Base-by-base conservation (phyloP, 2,113 vertebrate genomes). In the Lasiurus borealis region DNA sequence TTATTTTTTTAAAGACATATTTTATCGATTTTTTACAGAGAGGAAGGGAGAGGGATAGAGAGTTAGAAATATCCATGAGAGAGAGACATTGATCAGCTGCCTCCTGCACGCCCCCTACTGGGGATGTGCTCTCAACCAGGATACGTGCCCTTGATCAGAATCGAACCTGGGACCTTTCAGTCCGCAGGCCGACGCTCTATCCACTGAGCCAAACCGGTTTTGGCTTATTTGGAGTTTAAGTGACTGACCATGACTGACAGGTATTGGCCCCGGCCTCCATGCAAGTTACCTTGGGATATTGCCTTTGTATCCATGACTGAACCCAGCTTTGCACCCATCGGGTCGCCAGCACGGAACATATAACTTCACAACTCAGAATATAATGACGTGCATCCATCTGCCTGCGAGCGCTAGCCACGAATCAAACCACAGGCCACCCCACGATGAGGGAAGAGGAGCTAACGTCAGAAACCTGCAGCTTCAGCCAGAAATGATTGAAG, bases 391-490 rank as follows among this genome's bases (percentile, higher is more conserved):
- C 34, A 3, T 50, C 15, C 27, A 3, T 50, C 15, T 21, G 23
- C 25, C 21, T 76, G 8, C 88, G 78, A 62, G 48, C 2, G 1
- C 10, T 0, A 77, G 46, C 31, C 13, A 23, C 54, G 59, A 66
- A 23, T 25, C 62, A 21, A 23, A 29, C 5, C 15, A 23, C 34
- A 23, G 36, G 23, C n/a, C 34, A 3, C 6, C 11, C 2, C 19
- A 5, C 1, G 57, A 6, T 48, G 25, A 76, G 57, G 62, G 15
- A 8, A 19, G 64, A n/a, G 18, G 36, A 29, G 19, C 10, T 7
- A 3, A 15, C 0, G 8, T 2, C 50, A 3, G 12, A 52, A 48
- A 8, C 3, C 0, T 27, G 36, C 23, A 3, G 14, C 18, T 34
- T n/a, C 13, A 48, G 40, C 3, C 40, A 83, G 40, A 68, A n/a